A percentile compares a stretch with the other conserved stretches of the same genome.
Conservation (phyloP, 1,140 invertebrate genomes). For the Scaptomyza montana region DNA sequence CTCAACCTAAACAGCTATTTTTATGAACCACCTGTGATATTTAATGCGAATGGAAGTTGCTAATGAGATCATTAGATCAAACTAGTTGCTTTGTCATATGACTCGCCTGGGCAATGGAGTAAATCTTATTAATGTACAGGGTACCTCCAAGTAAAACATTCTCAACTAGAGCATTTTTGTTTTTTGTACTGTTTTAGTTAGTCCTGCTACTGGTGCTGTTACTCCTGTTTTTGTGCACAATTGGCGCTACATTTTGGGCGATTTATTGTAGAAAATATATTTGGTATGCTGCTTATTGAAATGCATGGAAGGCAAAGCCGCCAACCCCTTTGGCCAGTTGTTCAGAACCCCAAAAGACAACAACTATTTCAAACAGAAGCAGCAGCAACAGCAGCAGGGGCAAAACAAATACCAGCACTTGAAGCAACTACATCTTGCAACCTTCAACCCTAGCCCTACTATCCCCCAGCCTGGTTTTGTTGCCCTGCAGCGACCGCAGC, state of each 20-base stretch:
- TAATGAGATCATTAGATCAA: too few species aligned
- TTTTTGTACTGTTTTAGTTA: too few species aligned
- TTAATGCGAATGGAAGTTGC: too few species aligned
- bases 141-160: background rate
- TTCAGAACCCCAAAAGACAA: slow-evolving; percentile 1
- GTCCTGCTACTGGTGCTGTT: background rate
- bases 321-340: slow-evolving; percentile 22
- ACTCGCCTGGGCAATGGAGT: too few species aligned
- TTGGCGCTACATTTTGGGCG: slow-evolving; percentile 43
- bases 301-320: slow-evolving; percentile 55
- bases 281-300: slow-evolving; percentile 69
- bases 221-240: slow-evolving; percentile 37
- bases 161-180: too few species aligned
- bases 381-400: slow-evolving; percentile 25
- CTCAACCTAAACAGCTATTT: too few species aligned
- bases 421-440: slow-evolving; percentile 33
- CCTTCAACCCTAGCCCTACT: background rate
- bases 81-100: too few species aligned
- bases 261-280: slow-evolving; percentile 72
- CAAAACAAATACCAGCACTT: slow-evolving; percentile 67
- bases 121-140: too few species aligned
- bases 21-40: too few species aligned
- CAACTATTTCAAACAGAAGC: slow-evolving; percentile 49
- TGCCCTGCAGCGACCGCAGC: slow-evolving; percentile 72
- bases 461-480: slow-evolving; percentile 3